phyloP scores from a whole-genome alignment of 1,140 invertebrate species.

The Cyclina sinensis region DNA sequence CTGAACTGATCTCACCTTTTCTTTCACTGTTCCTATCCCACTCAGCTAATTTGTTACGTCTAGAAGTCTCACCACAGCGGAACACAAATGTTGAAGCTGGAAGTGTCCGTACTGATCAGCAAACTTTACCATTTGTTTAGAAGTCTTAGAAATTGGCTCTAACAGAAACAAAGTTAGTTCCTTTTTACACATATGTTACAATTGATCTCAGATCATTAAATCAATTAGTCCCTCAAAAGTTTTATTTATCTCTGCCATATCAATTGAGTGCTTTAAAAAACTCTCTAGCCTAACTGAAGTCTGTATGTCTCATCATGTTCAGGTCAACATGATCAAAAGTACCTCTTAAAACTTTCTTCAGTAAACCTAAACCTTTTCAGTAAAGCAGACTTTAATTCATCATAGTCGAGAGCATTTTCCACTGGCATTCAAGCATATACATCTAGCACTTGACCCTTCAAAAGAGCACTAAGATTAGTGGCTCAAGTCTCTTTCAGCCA shows the following conservation, averaged over 20 bases:
- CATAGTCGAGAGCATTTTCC: slow-evolving; percentile 64
- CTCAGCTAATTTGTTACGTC: neutral
- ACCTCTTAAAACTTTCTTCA: slow-evolving; percentile 68
- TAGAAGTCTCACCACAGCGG: neutral
- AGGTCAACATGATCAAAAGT: slow-evolving; percentile 59
- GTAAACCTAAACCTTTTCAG: slow-evolving; percentile 68
- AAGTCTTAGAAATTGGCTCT: slow-evolving; percentile 45
- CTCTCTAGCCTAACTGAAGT: neutral
- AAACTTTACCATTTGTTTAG: slow-evolving; percentile 52
- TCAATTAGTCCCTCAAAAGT: slow-evolving; percentile 5
- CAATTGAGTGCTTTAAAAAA: slow-evolving; percentile 32
- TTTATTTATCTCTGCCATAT: no score
- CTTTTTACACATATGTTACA: slow-evolving; percentile 35
- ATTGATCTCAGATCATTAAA: slow-evolving; percentile 39
- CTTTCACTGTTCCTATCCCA: neutral
- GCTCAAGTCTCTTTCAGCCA: no score
- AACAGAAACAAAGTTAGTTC: slow-evolving; percentile 28
- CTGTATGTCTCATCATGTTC: slow-evolving; percentile 68
- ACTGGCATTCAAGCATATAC: slow-evolving; percentile 66
- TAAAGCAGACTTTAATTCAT: slow-evolving; percentile 69
- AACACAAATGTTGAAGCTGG: no score
- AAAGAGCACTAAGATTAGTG: no score
- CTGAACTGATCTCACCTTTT: neutral
- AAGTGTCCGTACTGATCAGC: slow-evolving; percentile 55
- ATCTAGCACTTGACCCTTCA: slow-evolving; percentile 72